These are phyloP conservation scores for Sminthurides bifidus DNA, from an alignment of 1,140 invertebrate genomes.

Conservation along the genomic window DNA sequence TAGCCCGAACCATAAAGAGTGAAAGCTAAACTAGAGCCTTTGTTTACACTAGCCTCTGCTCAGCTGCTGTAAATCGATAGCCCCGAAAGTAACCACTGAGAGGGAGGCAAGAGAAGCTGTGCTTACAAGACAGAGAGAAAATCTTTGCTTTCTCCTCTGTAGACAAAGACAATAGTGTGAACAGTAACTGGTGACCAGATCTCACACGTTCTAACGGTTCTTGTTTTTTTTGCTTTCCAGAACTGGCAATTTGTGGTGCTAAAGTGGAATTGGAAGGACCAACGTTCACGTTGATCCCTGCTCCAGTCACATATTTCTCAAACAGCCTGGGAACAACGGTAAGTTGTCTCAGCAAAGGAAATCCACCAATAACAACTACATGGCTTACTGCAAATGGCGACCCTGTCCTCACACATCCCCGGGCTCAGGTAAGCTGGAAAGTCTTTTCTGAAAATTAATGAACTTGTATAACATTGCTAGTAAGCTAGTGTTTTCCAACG, in stretches of 20 bases:
- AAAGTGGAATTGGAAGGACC: slow-evolving; percentile 22
- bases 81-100: too few species aligned
- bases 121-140: too few species aligned
- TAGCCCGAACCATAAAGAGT: too few species aligned
- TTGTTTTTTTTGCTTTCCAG: slow-evolving; percentile 3
- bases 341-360: slow-evolving; percentile 17
- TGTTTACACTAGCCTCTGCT: too few species aligned
- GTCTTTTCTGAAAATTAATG: background rate
- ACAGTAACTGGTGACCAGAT: too few species aligned
- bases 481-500: too few species aligned
- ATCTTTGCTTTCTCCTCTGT: too few species aligned
- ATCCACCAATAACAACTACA: slow-evolving; percentile 9
- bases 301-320: slow-evolving; percentile 23
- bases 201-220: too few species aligned
- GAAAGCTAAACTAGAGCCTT: too few species aligned
- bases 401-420: slow-evolving; percentile 16
- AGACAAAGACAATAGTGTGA: too few species aligned
- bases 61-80: too few species aligned
- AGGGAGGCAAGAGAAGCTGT: too few species aligned
- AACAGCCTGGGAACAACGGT: slow-evolving; percentile 22
- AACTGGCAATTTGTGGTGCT: background rate
- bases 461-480: background rate
- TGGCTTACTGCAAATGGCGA: slow-evolving; percentile 21
- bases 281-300: slow-evolving; percentile 3
- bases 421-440: slow-evolving; percentile 20